Conservation (phyloP, 2,113 vertebrate genomes). For the Synodontis membranacea region DNA sequence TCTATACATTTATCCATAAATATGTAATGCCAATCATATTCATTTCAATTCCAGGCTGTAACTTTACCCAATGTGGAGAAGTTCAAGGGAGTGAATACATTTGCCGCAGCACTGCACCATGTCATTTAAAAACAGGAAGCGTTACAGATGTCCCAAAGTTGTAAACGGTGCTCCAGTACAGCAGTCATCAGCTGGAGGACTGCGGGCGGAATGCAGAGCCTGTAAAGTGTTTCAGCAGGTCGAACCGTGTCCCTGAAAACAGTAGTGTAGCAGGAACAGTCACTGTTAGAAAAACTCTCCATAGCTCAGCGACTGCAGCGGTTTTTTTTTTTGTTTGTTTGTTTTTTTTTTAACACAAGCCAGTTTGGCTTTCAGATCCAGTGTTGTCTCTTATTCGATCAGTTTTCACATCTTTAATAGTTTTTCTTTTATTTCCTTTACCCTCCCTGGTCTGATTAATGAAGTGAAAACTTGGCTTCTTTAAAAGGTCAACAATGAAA, state of each 20-base stretch:
- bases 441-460: neutral
- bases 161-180: neutral
- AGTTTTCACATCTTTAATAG: neutral
- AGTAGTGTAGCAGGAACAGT: neutral
- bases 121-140: neutral
- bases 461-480: neutral
- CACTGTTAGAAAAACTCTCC: neutral
- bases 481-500: neutral
- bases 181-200: neutral
- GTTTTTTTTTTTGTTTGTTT: too few relatives aligned
- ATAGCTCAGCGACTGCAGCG: neutral
- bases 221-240: neutral
- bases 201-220: neutral
- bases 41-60: neutral
- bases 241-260: neutral
- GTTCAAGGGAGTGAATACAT: neutral
- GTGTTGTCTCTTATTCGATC: neutral
- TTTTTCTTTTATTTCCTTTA: neutral
- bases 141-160: neutral
- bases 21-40: too few relatives aligned
- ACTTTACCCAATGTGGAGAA: neutral
- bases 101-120: neutral
- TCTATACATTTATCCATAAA: too few relatives aligned
- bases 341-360: neutral
- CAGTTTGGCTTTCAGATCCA: too few relatives aligned